Conservation (phyloP, 2,888 invertebrate species). For the Argyra leucocephala region DNA sequence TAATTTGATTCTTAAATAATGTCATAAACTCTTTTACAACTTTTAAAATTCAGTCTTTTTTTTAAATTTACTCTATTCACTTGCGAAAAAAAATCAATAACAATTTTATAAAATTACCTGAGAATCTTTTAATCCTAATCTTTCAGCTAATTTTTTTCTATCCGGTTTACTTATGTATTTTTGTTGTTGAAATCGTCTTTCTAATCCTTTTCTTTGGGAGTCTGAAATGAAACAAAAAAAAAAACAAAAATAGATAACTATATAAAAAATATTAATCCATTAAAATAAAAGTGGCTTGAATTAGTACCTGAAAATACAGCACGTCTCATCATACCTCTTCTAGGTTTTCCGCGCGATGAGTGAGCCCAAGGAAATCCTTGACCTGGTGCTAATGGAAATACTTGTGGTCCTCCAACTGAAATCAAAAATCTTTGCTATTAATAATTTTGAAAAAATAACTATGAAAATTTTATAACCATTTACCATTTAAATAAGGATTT, state of each 20-base stretch:
- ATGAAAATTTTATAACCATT: conserved; percentile 23
- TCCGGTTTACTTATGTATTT: conserved; percentile 99
- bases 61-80: too few species aligned
- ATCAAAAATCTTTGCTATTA: conserved; percentile 19
- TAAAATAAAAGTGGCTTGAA: background rate
- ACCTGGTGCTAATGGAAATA: conserved; percentile 52
- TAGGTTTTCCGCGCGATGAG: conserved; percentile 82
- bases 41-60: too few species aligned
- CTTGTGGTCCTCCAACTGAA: conserved; percentile 49
- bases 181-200: conserved; percentile 91
- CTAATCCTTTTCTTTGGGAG: conserved; percentile 87
- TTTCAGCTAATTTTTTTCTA: conserved; percentile 91
- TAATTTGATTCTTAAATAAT: too few species aligned
- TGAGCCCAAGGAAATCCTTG: conserved; percentile 79
- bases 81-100: too few species aligned
- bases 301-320: conserved; percentile 75
- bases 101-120: conserved; percentile 71
- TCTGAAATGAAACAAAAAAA: conserved; percentile 47
- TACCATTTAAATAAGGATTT: conserved; percentile 70
- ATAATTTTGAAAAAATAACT: background rate
- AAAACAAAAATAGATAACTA: background rate
- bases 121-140: conserved; percentile 91
- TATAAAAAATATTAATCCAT: background rate
- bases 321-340: conserved; percentile 91
- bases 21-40: too few species aligned